Conservation (phyloP, 37 sponge, comb jelly and placozoan genomes). For the Beroe ovata region DNA sequence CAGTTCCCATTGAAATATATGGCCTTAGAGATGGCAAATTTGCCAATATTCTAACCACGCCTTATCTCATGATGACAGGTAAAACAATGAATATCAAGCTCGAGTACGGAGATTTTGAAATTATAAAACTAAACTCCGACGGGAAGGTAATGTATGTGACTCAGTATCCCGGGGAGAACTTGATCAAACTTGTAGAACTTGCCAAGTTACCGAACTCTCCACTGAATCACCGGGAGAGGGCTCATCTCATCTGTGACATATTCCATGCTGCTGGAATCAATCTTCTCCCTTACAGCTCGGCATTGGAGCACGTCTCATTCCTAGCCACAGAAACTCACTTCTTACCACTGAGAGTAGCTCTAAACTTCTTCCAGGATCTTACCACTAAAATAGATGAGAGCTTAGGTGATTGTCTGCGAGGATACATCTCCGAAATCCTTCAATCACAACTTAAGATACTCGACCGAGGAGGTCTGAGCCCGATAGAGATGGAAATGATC, state of each 20-base stretch:
- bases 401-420: not conserved
- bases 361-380: not conserved
- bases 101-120: not conserved
- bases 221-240: not conserved
- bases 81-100: not conserved
- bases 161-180: not conserved
- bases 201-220: not conserved
- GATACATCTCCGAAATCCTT: not conserved
- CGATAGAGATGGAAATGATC: not conserved
- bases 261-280: conserved; percentile 9
- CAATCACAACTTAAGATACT: not conserved
- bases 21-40: not conserved
- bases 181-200: not conserved
- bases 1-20: not conserved
- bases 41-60: not conserved
- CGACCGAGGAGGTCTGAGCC: not conserved
- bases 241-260: conserved; percentile 5
- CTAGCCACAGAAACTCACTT: conserved; percentile 1
- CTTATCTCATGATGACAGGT: not conserved
- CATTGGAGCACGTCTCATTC: not conserved
- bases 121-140: conserved; percentile 17
- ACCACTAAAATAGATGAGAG: not conserved
- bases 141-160: conserved; percentile 19
- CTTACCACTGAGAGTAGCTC: not conserved
- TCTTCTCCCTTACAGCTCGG: conserved; percentile 15